Conservation (phyloP, 2,113 vertebrate genomes). For the Eclectus roratus region DNA sequence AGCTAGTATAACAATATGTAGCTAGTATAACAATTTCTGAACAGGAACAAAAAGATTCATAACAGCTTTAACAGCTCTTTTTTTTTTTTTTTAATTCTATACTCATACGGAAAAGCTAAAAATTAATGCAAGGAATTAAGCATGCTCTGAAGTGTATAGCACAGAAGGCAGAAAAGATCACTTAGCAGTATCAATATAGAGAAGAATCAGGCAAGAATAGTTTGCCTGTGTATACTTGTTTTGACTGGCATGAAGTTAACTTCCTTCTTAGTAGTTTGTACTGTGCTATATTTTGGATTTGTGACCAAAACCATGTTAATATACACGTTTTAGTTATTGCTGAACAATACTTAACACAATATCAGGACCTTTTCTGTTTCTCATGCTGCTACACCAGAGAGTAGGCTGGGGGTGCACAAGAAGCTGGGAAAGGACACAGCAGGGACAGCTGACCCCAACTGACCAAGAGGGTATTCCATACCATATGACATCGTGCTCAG, state of each 20-base stretch:
- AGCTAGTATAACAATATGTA: too few species aligned
- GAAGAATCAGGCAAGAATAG: not conserved
- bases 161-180: not conserved
- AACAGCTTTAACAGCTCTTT: not conserved
- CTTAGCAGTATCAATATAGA: not conserved
- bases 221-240: not conserved
- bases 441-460: not conserved
- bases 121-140: not conserved
- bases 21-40: not conserved
- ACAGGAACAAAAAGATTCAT: not conserved
- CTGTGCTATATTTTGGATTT: not conserved
- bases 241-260: not conserved
- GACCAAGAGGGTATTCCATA: not conserved
- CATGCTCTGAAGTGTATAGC: not conserved
- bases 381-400: fast-evolving
- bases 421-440: not conserved
- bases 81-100: not conserved
- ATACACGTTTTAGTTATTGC: not conserved
- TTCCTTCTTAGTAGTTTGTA: not conserved
- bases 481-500: not conserved
- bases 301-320: not conserved
- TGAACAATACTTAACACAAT: not conserved
- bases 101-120: not conserved
- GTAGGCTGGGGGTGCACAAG: not conserved
- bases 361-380: not conserved